Conservation (phyloP, 2,113 vertebrate species). For the Plectropomus leopardus region DNA sequence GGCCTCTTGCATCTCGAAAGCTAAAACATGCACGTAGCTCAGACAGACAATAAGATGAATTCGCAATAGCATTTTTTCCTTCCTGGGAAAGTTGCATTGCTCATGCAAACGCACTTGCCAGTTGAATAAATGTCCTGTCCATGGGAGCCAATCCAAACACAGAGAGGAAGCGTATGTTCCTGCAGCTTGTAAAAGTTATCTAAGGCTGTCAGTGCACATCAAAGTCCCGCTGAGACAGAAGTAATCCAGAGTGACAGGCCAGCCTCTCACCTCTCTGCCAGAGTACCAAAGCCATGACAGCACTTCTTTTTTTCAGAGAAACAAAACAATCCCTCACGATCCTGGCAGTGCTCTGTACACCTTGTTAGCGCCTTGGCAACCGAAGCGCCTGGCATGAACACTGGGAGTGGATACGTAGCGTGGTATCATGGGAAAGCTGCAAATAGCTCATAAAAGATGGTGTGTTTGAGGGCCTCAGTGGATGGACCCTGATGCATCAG, state of each 20-base stretch:
- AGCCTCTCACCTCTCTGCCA: slow-evolving; percentile 59
- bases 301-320: slow-evolving; percentile 60
- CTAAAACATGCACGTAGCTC: neutral
- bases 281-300: slow-evolving; percentile 65
- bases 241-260: slow-evolving; percentile 80
- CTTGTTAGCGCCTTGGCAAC: slow-evolving; percentile 45
- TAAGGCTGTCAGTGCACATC: slow-evolving; percentile 74
- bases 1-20: neutral
- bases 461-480: neutral
- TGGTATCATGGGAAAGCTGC: slow-evolving; percentile 13
- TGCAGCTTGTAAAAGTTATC: slow-evolving; percentile 62
- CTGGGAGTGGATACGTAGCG: neutral
- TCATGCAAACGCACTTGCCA: neutral
- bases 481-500: slow-evolving; percentile 12
- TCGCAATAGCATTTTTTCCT: neutral
- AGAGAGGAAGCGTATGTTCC: slow-evolving; percentile 68
- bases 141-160: slow-evolving; percentile 65
- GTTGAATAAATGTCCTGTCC: slow-evolving; percentile 4
- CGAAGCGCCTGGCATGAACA: neutral
- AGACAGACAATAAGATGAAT: neutral
- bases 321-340: slow-evolving; percentile 68
- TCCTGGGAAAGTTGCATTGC: slow-evolving; percentile 2
- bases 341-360: slow-evolving; percentile 33
- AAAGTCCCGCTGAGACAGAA: slow-evolving; percentile 69
- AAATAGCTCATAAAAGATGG: neutral